Conservation (phyloP, 2,113 vertebrate genomes). For the Anguilla japonica region DNA sequence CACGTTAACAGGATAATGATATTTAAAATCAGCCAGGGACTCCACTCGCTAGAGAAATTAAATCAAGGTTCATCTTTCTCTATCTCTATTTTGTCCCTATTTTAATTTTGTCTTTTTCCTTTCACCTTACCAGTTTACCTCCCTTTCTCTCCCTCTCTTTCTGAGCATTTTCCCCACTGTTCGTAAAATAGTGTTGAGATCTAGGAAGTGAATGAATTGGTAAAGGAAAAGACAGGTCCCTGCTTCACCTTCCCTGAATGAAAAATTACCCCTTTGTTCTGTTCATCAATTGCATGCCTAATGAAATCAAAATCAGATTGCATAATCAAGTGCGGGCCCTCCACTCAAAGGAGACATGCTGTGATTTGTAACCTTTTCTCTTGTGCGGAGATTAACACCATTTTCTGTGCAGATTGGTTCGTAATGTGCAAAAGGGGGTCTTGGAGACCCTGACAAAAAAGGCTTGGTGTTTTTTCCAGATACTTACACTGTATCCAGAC, state of each 20-base stretch:
- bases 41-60: slow-evolving; percentile 64
- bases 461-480: neutral
- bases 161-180: slow-evolving; percentile 49
- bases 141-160: slow-evolving; percentile 1
- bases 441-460: neutral
- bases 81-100: slow-evolving; percentile 50
- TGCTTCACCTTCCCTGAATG: slow-evolving; percentile 73
- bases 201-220: slow-evolving; percentile 73
- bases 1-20: slow-evolving; percentile 61
- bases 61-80: slow-evolving; percentile 51
- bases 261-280: slow-evolving; percentile 82
- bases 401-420: slow-evolving; percentile 62
- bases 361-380: slow-evolving; percentile 74
- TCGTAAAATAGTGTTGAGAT: slow-evolving; percentile 75
- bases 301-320: slow-evolving; percentile 82
- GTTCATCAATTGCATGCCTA: slow-evolving; percentile 81
- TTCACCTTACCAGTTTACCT: neutral
- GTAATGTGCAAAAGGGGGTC: slow-evolving; percentile 2
- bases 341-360: slow-evolving; percentile 66
- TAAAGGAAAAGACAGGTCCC: slow-evolving; percentile 72
- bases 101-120: slow-evolving; percentile 62
- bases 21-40: slow-evolving; percentile 73
- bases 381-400: slow-evolving; percentile 70
- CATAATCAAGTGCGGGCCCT: slow-evolving; percentile 75
- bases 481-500: neutral